Evolutionary conservation across 2,888 invertebrate genomes (phyloP).

Genomic region (Hirtodrosophila alboralis): DNA sequence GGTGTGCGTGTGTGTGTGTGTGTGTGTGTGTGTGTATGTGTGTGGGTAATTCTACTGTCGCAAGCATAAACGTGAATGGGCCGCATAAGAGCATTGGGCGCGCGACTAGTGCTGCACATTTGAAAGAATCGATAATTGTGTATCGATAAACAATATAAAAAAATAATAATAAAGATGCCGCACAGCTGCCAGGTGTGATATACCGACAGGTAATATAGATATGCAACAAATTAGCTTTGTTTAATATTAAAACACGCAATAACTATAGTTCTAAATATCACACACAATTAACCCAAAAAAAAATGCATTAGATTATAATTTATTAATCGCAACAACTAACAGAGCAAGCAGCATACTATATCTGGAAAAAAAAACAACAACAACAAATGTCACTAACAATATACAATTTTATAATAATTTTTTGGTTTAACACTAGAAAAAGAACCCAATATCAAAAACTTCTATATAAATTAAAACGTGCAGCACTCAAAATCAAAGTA

Average conservation of each 20-base stretch:
- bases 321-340: conserved; percentile 26
- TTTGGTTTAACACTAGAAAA: conserved; percentile 21
- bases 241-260: conserved; percentile 16
- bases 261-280: conserved; percentile 21
- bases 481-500: conserved; percentile 17
- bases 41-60: neutral
- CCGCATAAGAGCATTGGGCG: no score
- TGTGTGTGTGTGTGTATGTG: conserved; percentile 4
- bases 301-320: conserved; percentile 35
- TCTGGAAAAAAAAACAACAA: neutral
- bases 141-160: conserved; percentile 1
- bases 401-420: conserved; percentile 19
- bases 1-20: conserved; percentile 2
- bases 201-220: conserved; percentile 60
- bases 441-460: no score
- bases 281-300: conserved; percentile 33
- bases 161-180: conserved; percentile 11
- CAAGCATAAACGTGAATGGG: no score
- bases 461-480: conserved; percentile 11
- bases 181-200: conserved; percentile 30
- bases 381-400: conserved; percentile 25
- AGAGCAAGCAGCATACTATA: neutral
- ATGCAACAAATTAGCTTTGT: conserved; percentile 44
- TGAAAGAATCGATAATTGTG: conserved; percentile 13
- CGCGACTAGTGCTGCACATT: neutral